These are phyloP conservation scores for Leptatherina wallacei DNA, from an alignment of 2,797 vertebrate species.

Conservation along the genomic window DNA sequence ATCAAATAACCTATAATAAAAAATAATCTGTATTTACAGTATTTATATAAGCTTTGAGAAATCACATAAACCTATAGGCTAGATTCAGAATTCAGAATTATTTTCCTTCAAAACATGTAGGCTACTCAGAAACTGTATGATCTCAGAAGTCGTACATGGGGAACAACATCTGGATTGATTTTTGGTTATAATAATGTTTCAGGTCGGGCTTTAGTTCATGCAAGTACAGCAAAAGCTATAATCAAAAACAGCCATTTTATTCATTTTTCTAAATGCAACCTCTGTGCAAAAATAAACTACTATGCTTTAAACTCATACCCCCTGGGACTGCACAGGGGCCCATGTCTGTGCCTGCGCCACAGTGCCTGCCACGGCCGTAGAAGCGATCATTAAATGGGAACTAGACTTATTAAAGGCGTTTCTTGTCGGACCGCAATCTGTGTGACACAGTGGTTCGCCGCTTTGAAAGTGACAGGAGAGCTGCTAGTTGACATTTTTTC, in stretches of 20 bases:
- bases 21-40: too few relatives aligned
- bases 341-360: conserved; percentile 7
- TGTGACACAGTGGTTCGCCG: conserved; percentile 38
- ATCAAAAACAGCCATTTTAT: conserved; percentile 14
- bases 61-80: neutral
- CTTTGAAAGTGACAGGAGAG: conserved; percentile 18
- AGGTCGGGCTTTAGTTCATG: conserved; percentile 39
- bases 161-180: conserved; percentile 29
- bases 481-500: conserved; percentile 36
- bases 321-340: neutral
- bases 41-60: neutral
- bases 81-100: neutral
- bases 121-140: conserved; percentile 15
- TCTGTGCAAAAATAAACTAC: conserved; percentile 28
- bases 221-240: conserved; percentile 1
- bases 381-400: conserved; percentile 51
- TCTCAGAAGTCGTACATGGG: conserved; percentile 6
- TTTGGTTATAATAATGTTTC: conserved; percentile 36
- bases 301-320: conserved; percentile 13
- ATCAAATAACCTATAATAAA: neutral
- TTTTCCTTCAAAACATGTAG: conserved; percentile 9
- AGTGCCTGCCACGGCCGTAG: neutral
- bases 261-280: conserved; percentile 15
- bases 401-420: conserved; percentile 20
- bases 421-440: conserved; percentile 55